phyloP scores from a whole-genome alignment of 2,113 vertebrate genomes.

The Grus americana region DNA sequence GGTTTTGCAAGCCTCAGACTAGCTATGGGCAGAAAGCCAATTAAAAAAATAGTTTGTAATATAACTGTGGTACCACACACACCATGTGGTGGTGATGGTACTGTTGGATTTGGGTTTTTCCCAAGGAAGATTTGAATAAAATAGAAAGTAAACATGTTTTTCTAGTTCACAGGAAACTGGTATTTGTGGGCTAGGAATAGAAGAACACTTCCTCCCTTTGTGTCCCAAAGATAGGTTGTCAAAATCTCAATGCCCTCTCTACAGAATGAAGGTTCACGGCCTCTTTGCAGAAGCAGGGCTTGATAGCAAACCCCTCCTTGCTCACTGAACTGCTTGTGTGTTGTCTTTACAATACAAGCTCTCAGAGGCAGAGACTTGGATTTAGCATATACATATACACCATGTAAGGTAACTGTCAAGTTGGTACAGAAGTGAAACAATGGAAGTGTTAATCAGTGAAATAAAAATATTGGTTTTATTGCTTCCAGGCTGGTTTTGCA shows the following conservation, averaged over 20 bases:
- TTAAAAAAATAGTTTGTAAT: background rate
- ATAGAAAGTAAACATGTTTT: slow-evolving; percentile 48
- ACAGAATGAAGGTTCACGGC: background rate
- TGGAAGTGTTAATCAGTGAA: slow-evolving; percentile 32
- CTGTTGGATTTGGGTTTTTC: background rate
- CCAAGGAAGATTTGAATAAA: slow-evolving; percentile 7
- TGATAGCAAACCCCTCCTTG: background rate
- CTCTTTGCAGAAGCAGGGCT: background rate
- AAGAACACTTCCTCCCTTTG: slow-evolving; percentile 41
- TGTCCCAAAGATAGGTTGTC: slow-evolving; percentile 7
- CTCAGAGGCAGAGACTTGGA: background rate
- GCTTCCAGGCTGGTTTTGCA: slow-evolving; percentile 20
- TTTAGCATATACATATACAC: background rate
- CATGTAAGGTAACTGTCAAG: background rate
- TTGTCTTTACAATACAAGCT: background rate
- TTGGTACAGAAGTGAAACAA: background rate
- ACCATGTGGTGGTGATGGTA: background rate
- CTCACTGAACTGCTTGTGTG: background rate
- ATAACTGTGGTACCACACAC: background rate
- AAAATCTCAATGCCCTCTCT: background rate
- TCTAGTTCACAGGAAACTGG: slow-evolving; percentile 15
- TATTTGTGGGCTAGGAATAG: slow-evolving; percentile 34
- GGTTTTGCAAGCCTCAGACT: background rate
- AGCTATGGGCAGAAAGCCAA: background rate
- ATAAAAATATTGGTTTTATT: slow-evolving; percentile 18